These are phyloP conservation scores for Aptenodytes patagonicus DNA, from an alignment of 2,113 vertebrate genomes.

Conservation along the genomic window DNA sequence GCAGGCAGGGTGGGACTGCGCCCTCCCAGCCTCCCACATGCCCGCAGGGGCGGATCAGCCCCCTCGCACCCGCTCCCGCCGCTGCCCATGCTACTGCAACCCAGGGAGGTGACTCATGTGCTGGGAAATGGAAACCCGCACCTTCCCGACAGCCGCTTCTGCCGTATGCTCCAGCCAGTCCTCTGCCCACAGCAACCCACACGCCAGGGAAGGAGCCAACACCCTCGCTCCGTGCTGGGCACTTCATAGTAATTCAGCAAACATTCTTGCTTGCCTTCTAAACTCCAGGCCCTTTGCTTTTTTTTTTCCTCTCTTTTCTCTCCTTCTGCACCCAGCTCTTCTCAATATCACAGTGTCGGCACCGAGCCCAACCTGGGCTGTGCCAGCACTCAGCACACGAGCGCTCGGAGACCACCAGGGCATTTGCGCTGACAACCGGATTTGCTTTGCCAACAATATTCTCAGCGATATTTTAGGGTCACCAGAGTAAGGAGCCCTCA, in stretches of 20 bases:
- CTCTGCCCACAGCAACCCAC: slow-evolving; percentile 73
- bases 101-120: slow-evolving; percentile 74
- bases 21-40: slow-evolving; percentile 42
- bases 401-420: not conserved
- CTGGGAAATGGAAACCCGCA: slow-evolving; percentile 75
- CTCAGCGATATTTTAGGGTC: not conserved
- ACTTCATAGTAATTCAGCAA: slow-evolving; percentile 23
- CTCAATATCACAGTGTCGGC: not conserved
- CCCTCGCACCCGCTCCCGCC: slow-evolving; percentile 55
- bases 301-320: not conserved
- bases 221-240: slow-evolving; percentile 54
- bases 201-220: slow-evolving; percentile 47
- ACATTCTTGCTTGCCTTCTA: slow-evolving; percentile 32
- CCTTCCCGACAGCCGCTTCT: slow-evolving; percentile 71
- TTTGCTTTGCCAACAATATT: not conserved
- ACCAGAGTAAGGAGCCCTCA: not conserved
- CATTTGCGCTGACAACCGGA: not conserved
- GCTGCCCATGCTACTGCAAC: slow-evolving; percentile 67
- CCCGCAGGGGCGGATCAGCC: slow-evolving; percentile 24
- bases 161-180: slow-evolving; percentile 55
- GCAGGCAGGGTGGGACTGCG: slow-evolving; percentile 43
- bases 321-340: slow-evolving; percentile 37
- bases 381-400: not conserved
- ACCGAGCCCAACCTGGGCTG: not conserved
- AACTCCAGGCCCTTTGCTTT: not conserved